Percentiles rank a stretch among this genome's conserved stretches.
Evolutionary conservation across 2,888 invertebrate genomes (phyloP).

Genomic region (Thera britannica): DNA sequence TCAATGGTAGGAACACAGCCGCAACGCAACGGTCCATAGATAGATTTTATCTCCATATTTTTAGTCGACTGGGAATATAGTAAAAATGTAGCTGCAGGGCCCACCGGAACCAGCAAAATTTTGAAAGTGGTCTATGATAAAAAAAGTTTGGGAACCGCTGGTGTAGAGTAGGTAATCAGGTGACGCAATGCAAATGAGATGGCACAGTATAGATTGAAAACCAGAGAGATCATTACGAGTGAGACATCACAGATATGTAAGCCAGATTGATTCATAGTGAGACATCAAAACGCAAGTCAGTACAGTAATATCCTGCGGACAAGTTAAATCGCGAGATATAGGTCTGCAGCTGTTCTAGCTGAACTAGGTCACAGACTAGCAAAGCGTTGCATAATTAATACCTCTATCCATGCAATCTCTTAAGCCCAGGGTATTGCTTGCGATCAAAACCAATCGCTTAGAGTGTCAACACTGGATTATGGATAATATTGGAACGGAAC

Average conservation of each 20-base stretch:
- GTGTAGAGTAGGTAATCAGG: constrained; percentile 18
- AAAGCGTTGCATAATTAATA: constrained; percentile 73
- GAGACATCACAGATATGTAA: constrained; percentile 12
- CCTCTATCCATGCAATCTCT: constrained; percentile 60
- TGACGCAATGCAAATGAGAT: constrained; percentile 20
- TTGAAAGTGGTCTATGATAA: too few relatives aligned
- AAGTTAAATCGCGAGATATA: constrained; percentile 47
- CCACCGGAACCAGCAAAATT: too few relatives aligned
- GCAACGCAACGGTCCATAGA: too few relatives aligned
- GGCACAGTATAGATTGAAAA: not conserved
- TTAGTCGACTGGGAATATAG: too few relatives aligned
- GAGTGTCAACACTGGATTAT: constrained; percentile 45
- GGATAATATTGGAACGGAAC: not conserved
- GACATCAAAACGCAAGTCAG: constrained; percentile 30
- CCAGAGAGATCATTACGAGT: constrained; percentile 22
- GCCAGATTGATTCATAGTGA: constrained; percentile 10
- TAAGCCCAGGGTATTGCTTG: constrained; percentile 51
- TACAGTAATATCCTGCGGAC: constrained; percentile 46
- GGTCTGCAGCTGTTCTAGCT: constrained; percentile 56
- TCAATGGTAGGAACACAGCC: too few relatives aligned
- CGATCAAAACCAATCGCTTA: constrained; percentile 52
- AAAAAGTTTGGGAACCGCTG: not conserved
- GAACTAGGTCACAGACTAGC: constrained; percentile 68
- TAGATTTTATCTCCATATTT: too few relatives aligned
- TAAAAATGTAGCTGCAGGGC: too few relatives aligned